Percentiles rank a stretch among this genome's conserved stretches.
Evolutionary conservation across 2,113 vertebrate genomes (phyloP).

Genomic region (Sturnira hondurensis): DNA sequence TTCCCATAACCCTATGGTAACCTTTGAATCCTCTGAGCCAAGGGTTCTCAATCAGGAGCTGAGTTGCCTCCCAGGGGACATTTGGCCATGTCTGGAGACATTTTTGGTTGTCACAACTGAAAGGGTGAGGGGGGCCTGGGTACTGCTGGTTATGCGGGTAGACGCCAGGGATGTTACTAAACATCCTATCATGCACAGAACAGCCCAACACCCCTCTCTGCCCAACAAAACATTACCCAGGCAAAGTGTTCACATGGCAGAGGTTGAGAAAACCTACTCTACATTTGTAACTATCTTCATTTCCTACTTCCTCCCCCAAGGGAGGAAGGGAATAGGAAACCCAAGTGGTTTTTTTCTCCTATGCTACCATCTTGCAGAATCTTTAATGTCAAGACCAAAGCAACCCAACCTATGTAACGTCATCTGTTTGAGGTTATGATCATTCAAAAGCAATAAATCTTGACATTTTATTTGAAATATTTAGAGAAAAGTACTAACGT

Average conservation of each 20-base stretch:
- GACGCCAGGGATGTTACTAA: not conserved
- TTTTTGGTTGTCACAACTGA: not conserved
- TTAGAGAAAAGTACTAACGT: not conserved
- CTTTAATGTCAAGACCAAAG: not conserved
- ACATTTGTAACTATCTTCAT: not conserved
- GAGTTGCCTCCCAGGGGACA: not conserved
- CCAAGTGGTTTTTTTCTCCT: not conserved
- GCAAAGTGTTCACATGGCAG: accelerated
- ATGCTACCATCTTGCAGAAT: not conserved
- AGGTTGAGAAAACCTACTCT: not conserved
- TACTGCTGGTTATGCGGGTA: not conserved
- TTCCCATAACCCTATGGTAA: not conserved
- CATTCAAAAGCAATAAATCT: not conserved
- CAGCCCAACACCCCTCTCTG: not conserved
- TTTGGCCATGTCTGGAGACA: not conserved
- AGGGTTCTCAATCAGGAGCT: not conserved
- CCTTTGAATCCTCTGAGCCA: not conserved
- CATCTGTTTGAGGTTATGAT: not conserved
- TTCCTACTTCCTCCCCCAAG: not conserved
- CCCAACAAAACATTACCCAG: not conserved
- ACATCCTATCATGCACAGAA: not conserved
- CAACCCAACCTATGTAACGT: not conserved
- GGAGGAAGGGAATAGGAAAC: not conserved
- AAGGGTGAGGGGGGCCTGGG: not conserved
- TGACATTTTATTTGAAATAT: not conserved